A percentile compares a stretch with the other conserved stretches of the same genome.
Evolutionary conservation across 2,113 vertebrate genomes (phyloP).

Genomic region (Phyllostomus discolor): DNA sequence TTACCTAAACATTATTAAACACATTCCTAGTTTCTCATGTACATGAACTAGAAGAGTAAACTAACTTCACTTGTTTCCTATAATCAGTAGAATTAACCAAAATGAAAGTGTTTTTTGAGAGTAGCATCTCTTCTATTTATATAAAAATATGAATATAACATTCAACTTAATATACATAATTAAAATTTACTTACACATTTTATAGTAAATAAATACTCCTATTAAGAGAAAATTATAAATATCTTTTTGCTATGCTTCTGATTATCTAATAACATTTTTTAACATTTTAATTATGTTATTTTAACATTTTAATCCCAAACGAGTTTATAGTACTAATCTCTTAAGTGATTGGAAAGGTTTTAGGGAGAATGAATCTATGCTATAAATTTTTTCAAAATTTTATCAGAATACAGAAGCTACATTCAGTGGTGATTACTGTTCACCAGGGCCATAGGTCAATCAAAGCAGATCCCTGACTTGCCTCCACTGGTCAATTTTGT

Average conservation of each 20-base stretch:
- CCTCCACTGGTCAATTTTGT: not conserved
- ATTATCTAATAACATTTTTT: not conserved
- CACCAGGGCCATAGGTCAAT: not conserved
- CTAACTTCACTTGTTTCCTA: not conserved
- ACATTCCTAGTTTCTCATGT: not conserved
- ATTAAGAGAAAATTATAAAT: not conserved
- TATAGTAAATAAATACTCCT: not conserved
- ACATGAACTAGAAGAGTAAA: not conserved
- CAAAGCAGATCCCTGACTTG: not conserved
- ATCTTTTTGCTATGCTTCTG: not conserved
- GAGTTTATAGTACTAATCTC: not conserved
- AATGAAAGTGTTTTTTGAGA: not conserved
- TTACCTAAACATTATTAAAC: not conserved
- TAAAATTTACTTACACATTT: not conserved
- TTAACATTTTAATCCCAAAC: not conserved
- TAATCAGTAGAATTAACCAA: not conserved
- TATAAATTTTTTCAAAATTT: not conserved
- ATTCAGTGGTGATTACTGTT: not conserved
- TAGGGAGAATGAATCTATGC: not conserved
- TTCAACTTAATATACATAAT: not conserved
- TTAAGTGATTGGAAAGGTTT: not conserved
- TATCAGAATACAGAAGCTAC: not conserved
- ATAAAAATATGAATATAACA: not conserved
- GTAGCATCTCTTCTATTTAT: not conserved
- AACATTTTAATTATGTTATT: not conserved